Base-by-base conservation (phyloP, 2,113 vertebrate genomes). In the Actinemys pallida region DNA sequence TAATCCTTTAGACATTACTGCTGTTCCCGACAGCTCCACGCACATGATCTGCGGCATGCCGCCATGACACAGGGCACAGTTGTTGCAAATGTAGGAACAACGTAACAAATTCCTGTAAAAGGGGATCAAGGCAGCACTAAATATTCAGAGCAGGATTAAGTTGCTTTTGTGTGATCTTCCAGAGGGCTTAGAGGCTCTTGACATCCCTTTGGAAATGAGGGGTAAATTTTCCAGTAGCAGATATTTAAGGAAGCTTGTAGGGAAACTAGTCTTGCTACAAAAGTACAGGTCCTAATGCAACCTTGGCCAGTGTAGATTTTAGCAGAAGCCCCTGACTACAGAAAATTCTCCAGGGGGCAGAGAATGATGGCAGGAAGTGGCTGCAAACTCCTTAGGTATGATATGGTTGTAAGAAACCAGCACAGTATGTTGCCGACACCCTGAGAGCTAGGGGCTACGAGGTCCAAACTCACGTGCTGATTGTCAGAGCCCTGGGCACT, bases 81-180 rank as follows among this genome's bases (percentile, higher is more conserved):
- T 86, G 69, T 20, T 87, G 84, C 13, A 7, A 81, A 20, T 2
- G 83, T 35, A 94, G 84, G 86, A 90, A 35, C 90, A 78, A 50
- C 85, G 72, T 12, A 3, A 84, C 93, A 76, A 94, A 90, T 65
- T 92, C 87, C 94, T 85, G 42, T 6, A 91, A 54, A 6, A 16
- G 50, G 81, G 81, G 90, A 96, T 93, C 85, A 85, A 94, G 91
- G 75, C 94, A 92, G 47, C 84, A 49, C 42, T 93, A 86, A 94
- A 92, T 94, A 78, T 93, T 89, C 91, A 72, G 87, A 57, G 90
- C 2, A 25, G 95, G 95, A 95, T 97, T 96, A 96, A 92, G 47
- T 90, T 93, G 93, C 82, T 93, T 97, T 97, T 91, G 76, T 95
- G 82, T 54, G 91, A 95, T 96, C 94, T 89, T 97, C 87, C 94